phyloP scores from a whole-genome alignment of 2,797 vertebrate species.

The Sebastes reedi region DNA sequence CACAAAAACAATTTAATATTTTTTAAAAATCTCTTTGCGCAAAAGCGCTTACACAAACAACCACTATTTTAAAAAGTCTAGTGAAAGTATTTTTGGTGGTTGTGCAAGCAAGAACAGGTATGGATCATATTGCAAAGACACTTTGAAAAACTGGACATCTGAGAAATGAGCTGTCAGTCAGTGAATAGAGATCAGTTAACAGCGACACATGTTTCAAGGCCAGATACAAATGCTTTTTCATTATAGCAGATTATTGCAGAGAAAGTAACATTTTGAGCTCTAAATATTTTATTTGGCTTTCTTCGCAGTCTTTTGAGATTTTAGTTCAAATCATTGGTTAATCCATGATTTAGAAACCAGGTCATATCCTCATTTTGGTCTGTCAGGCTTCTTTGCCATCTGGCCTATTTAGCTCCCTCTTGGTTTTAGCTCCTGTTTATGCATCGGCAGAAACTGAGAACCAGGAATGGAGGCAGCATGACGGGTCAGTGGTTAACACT shows the following conservation, averaged over 20 bases:
- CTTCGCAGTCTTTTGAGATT: slow-evolving; percentile 16
- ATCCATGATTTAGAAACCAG: slow-evolving; percentile 49
- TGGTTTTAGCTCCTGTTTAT: slow-evolving; percentile 22
- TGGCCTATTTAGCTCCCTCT: slow-evolving; percentile 24
- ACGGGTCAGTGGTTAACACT: neutral
- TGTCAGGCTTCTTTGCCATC: slow-evolving; percentile 35
- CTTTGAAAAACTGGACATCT: neutral
- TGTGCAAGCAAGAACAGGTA: neutral
- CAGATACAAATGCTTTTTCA: neutral
- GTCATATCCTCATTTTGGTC: slow-evolving; percentile 38
- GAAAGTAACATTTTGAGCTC: neutral
- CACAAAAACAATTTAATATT: neutral
- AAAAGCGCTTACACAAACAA: neutral
- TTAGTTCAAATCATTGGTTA: slow-evolving; percentile 27
- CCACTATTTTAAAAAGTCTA: neutral
- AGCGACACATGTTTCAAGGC: neutral
- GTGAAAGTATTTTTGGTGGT: neutral
- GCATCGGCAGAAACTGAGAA: slow-evolving; percentile 14
- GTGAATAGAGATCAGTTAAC: neutral
- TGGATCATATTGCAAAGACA: neutral
- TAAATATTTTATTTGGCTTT: slow-evolving; percentile 1
- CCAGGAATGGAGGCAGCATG: neutral
- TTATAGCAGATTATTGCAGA: neutral
- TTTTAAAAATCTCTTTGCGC: neutral
- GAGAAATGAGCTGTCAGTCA: neutral